These are phyloP conservation scores for Pangasianodon gigas DNA, from an alignment of 2,113 vertebrate species.

Conservation along the genomic window DNA sequence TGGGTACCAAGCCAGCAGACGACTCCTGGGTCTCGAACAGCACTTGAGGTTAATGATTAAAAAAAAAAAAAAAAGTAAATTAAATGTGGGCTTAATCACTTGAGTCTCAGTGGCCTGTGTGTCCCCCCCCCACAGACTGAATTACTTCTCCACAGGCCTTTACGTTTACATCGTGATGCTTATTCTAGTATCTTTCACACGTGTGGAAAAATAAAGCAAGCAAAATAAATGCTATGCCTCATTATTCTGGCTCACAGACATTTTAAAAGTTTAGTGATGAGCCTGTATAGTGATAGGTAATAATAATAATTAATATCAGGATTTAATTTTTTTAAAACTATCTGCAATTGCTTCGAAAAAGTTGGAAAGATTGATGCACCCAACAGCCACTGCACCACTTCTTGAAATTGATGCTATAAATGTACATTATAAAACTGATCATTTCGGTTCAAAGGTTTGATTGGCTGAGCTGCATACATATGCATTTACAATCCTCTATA, in stretches of 20 bases:
- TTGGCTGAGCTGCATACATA: too few relatives aligned
- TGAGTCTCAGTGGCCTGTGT: neutral
- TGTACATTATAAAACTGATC: too few relatives aligned
- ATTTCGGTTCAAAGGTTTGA: too few relatives aligned
- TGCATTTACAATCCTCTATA: too few relatives aligned
- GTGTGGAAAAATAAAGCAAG: conserved; percentile 43
- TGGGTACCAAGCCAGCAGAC: neutral
- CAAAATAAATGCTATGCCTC: neutral
- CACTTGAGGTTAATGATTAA: conserved; percentile 32
- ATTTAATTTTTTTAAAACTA: neutral
- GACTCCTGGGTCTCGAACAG: neutral
- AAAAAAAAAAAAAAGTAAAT: neutral
- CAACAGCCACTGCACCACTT: neutral
- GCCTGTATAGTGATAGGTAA: neutral
- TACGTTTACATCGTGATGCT: neutral
- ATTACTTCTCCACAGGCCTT: neutral
- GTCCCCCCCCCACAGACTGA: neutral
- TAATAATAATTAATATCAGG: neutral
- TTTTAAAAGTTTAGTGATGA: neutral
- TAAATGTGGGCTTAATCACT: conserved; percentile 1
- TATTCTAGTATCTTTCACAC: neutral
- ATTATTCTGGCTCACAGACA: neutral
- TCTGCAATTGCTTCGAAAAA: neutral
- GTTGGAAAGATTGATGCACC: neutral
- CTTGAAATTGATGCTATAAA: neutral